phyloP scores from a whole-genome alignment of 1,140 invertebrate species.

The Parapsyche elsis region DNA sequence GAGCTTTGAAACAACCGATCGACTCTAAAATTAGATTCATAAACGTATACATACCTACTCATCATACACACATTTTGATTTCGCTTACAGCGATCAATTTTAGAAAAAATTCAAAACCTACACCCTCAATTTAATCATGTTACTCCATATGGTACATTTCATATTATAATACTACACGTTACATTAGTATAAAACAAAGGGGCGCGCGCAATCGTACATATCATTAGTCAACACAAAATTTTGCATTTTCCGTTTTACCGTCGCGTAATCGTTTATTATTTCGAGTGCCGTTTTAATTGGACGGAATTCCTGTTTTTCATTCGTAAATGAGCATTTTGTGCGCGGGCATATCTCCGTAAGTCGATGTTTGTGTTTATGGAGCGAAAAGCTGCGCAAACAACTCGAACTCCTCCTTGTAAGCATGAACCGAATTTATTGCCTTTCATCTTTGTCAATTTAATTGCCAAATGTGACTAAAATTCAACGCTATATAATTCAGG shows the following conservation, averaged over 20 bases:
- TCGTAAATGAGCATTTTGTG: background rate
- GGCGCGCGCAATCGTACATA: too few relatives aligned
- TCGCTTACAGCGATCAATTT: too few relatives aligned
- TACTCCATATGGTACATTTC: too few relatives aligned
- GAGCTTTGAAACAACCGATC: background rate
- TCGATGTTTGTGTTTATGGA: background rate
- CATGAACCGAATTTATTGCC: background rate
- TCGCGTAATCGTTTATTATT: background rate
- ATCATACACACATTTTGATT: too few relatives aligned
- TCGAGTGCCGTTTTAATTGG: background rate
- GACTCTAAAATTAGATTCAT: background rate
- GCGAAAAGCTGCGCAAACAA: background rate
- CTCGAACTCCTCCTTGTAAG: background rate
- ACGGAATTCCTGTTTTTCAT: background rate
- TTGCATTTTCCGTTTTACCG: background rate
- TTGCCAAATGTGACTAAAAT: background rate
- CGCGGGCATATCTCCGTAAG: background rate
- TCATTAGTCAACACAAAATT: background rate
- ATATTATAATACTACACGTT: too few relatives aligned
- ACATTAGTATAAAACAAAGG: too few relatives aligned
- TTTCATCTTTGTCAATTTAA: conserved; percentile 4
- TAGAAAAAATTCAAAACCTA: too few relatives aligned
- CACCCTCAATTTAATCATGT: too few relatives aligned
- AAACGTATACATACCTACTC: too few relatives aligned
- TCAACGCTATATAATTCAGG: background rate